These are phyloP conservation scores for Atherix ibis DNA, from an alignment of 2,888 invertebrate species.

Conservation along the genomic window DNA sequence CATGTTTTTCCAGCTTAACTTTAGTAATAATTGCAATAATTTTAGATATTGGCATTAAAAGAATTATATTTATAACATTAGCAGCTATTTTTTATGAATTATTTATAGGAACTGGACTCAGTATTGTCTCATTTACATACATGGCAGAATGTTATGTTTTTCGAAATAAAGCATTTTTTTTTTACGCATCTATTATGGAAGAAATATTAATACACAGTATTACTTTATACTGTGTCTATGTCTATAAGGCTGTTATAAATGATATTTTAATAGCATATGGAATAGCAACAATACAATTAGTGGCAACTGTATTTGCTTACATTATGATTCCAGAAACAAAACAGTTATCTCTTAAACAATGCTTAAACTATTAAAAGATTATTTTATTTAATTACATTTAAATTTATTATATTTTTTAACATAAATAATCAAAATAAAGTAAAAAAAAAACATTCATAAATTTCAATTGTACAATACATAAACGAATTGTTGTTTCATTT, in stretches of 20 bases:
- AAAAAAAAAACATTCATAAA: not conserved
- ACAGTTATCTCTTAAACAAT: constrained; percentile 6
- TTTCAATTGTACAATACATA: too few species aligned
- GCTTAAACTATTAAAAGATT: too few species aligned
- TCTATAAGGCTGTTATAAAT: not conserved
- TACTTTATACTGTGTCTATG: not conserved
- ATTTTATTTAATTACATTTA: not conserved
- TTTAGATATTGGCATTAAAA: not conserved
- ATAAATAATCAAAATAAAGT: not conserved
- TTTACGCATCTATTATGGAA: not conserved
- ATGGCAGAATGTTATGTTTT: constrained; percentile 1
- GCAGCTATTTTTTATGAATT: constrained; percentile 3
- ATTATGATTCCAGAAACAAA: constrained; percentile 8
- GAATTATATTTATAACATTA: not conserved
- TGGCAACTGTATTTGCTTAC: not conserved
- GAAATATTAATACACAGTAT: constrained; percentile 1
- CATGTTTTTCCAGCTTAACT: not conserved
- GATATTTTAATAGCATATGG: not conserved
- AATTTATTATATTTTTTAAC: not conserved
- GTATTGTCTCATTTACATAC: not conserved
- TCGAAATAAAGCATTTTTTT: constrained; percentile 1
- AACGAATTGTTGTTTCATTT: too few species aligned
- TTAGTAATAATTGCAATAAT: not conserved
- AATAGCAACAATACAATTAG: too few species aligned
- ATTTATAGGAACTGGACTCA: constrained; percentile 3